Base-by-base conservation (phyloP, 1,140 invertebrate genomes). In the Drosophila yakuba region DNA sequence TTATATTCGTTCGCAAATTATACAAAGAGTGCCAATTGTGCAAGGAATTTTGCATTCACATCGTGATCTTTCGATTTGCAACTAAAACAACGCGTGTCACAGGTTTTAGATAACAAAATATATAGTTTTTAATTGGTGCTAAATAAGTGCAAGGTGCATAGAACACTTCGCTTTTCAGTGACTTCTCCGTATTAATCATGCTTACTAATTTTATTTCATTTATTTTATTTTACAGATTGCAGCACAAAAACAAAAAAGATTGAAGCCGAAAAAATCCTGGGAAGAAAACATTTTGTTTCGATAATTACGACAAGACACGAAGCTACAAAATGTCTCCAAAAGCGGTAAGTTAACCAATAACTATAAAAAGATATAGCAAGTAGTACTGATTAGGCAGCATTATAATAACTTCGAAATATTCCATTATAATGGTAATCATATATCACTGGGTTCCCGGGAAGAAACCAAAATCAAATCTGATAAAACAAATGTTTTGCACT, bases 281-380 rank as follows among this genome's bases (percentile, higher is more conserved):
- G 20, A 71, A 50, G 68, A 41, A 41, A 47, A 15, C 66, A 71
- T 41, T 58, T 71, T 25, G 44, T 20, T 58, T 58, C 36, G 54
- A 58, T 74, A 47, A 64, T 58, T 56, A 69, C 58, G 60, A 79
- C 56, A 68, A 80, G 67, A 83, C 62, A 79, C 73, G 67, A 69
- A 86, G 80, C 72, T 61, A 68, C 80, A 91, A 88, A 72, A 91
- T 91, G 89, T 89, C 89, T 71, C 89, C 83, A 57, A 91, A 91
- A 91, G 80, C 89, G 83, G 89, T 91, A 75, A 91, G 89, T 82
- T 28, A 38, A 6, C 10, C 1, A 32, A 32, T 32, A 32, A 32
- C 4, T 39, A 39, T 14, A 38, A 2, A 38, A 38, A 32, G 8
- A 32, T 8, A 8, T 8, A 32, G 7, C 2, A 32, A 32, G 2